Evolutionary conservation across 2,888 invertebrate genomes (phyloP).

Genomic region (Drosophila anceps): DNA sequence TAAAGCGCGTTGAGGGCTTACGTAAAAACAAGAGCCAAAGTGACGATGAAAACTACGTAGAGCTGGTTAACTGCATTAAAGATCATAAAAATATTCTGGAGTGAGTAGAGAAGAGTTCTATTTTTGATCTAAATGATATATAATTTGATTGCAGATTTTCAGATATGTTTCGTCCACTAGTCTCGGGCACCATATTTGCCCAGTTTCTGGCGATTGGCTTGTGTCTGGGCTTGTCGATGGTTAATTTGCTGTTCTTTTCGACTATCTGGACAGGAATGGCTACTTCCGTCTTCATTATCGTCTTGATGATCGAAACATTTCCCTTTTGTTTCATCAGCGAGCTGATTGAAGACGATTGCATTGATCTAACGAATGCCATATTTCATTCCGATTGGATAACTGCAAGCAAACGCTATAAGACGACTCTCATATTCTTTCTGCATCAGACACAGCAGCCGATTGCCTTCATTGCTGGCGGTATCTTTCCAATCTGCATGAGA

Average conservation of each 20-base stretch:
- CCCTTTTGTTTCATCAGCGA: constrained; percentile 60
- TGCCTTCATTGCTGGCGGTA: constrained; percentile 40
- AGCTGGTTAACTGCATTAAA: constrained; percentile 42
- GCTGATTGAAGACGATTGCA: constrained; percentile 36
- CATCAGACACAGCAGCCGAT: constrained; percentile 42
- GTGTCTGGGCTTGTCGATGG: constrained; percentile 39
- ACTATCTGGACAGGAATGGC: constrained; percentile 35
- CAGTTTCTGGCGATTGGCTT: constrained; percentile 57
- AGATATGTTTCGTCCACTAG: constrained; percentile 30
- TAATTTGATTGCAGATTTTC: constrained; percentile 27
- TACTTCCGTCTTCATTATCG: constrained; percentile 21
- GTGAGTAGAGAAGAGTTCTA: constrained; percentile 20
- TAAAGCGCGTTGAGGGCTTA: constrained; percentile 27
- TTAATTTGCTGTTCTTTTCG: constrained; percentile 57
- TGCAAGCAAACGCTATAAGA: constrained; percentile 42
- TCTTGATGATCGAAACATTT: constrained; percentile 47
- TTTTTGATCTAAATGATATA: neutral
- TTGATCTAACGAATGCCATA: constrained; percentile 23
- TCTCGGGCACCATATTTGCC: constrained; percentile 49
- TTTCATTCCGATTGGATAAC: constrained; percentile 58
- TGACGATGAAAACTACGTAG: constrained; percentile 15
- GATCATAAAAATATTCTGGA: constrained; percentile 47
- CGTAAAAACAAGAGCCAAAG: constrained; percentile 10
- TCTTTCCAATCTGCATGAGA: constrained; percentile 48
- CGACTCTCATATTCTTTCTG: constrained; percentile 40